Conservation (phyloP, 2,113 vertebrate species). For the Capra hircus region DNA sequence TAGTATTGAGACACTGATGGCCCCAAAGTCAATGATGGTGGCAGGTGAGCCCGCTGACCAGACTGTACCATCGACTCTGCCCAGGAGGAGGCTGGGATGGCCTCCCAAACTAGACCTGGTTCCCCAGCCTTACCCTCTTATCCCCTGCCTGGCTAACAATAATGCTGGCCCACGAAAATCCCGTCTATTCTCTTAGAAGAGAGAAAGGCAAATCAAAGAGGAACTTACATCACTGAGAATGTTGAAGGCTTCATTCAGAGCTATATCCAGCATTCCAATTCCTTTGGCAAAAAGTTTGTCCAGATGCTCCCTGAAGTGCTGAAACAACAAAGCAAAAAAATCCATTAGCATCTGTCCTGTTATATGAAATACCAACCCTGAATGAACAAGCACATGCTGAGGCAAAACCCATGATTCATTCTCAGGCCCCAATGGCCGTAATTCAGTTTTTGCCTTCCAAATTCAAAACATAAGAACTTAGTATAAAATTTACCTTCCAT, state of each 20-base stretch:
- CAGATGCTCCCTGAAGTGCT: conserved; percentile 97
- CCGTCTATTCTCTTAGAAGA: neutral
- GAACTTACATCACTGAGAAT: conserved; percentile 93
- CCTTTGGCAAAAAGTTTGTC: conserved; percentile 96
- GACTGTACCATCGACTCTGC: too few relatives aligned
- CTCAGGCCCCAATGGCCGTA: neutral
- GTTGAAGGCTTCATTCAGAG: conserved; percentile 95
- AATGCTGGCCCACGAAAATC: neutral
- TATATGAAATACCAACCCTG: neutral
- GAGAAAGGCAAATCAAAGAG: neutral
- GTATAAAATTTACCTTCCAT: neutral
- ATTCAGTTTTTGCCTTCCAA: neutral
- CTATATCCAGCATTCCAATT: conserved; percentile 96
- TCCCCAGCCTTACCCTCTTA: neutral
- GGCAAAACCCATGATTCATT: neutral
- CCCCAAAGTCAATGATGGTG: neutral
- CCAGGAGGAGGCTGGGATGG: neutral
- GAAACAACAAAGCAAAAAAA: conserved; percentile 55
- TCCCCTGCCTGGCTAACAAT: neutral
- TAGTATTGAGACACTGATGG: neutral
- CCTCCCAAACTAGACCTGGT: neutral
- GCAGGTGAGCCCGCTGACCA: rapidly evolving
- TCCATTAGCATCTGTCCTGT: neutral
- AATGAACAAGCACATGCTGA: neutral
- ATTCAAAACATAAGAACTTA: neutral